Conservation (phyloP, 2,888 invertebrate genomes). For the Zygaena filipendulae region DNA sequence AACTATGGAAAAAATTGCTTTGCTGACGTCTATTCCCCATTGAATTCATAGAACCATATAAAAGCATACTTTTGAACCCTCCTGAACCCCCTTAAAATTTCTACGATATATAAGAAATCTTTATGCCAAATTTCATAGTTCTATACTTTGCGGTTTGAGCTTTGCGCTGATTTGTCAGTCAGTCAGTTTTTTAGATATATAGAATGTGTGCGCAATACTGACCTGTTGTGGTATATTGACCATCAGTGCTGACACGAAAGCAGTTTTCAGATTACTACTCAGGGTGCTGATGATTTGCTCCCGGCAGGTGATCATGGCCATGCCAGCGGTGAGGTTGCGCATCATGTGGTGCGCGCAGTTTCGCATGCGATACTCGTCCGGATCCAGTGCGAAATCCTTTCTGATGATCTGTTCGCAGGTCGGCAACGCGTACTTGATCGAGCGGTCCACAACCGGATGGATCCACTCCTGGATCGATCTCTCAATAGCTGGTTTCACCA, state of each 20-base stretch:
- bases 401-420: constrained; percentile 92
- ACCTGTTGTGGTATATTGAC: constrained; percentile 72
- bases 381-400: constrained; percentile 93
- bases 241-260: constrained; percentile 78
- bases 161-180: no score
- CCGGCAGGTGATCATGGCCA: constrained; percentile 94
- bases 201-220: no score
- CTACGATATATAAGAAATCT: no score
- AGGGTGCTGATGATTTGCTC: constrained; percentile 85
- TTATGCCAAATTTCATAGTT: no score
- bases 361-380: constrained; percentile 87
- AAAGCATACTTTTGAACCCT: no score
- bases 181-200: no score
- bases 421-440: constrained; percentile 90
- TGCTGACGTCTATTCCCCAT: no score
- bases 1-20: no score
- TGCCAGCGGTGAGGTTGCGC: constrained; percentile 89
- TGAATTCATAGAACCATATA: no score
- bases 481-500: constrained; percentile 84
- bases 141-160: constrained; percentile 46
- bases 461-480: constrained; percentile 92
- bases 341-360: constrained; percentile 92
- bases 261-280: constrained; percentile 81
- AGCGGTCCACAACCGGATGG: constrained; percentile 88
- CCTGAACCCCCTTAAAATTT: no score